Conservation (phyloP, 2,113 vertebrate genomes). For the Cygnus buccinator region DNA sequence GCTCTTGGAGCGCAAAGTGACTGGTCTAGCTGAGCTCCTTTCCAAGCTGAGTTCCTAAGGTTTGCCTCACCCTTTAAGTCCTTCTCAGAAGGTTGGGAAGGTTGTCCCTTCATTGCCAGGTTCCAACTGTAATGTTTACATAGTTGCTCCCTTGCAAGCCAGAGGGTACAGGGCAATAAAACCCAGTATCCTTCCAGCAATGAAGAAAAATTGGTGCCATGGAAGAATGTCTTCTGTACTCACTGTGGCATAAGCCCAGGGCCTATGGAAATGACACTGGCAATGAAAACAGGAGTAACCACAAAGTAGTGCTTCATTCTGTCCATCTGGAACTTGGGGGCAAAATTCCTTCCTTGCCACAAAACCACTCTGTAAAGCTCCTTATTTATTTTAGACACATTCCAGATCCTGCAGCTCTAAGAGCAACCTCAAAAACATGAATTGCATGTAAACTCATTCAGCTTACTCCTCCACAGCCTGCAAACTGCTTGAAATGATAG, state of each 20-base stretch:
- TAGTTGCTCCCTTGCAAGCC: background rate
- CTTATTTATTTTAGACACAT: background rate
- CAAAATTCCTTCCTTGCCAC: background rate
- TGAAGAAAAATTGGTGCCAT: background rate
- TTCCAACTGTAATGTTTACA: background rate
- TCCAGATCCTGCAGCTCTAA: background rate
- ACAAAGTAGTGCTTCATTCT: background rate
- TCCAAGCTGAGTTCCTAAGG: background rate
- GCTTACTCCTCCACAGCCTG: background rate
- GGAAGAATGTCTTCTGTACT: background rate
- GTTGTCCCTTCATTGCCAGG: background rate
- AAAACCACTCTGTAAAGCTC: background rate
- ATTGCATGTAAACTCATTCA: background rate
- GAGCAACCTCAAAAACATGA: background rate
- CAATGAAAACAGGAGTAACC: background rate
- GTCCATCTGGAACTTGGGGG: background rate
- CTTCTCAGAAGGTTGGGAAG: background rate
- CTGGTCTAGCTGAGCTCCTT: background rate
- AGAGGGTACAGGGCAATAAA: background rate
- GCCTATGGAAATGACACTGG: background rate
- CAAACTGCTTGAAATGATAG: background rate
- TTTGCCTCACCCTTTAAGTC: background rate
- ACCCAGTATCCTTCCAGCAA: background rate
- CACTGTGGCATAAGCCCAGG: background rate
- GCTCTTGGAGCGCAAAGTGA: accelerated